A percentile compares a stretch with the other conserved stretches of the same genome.
These are phyloP conservation scores for Centroberyx gerrardi DNA, from an alignment of 2,797 vertebrate genomes.

Conservation along the genomic window DNA sequence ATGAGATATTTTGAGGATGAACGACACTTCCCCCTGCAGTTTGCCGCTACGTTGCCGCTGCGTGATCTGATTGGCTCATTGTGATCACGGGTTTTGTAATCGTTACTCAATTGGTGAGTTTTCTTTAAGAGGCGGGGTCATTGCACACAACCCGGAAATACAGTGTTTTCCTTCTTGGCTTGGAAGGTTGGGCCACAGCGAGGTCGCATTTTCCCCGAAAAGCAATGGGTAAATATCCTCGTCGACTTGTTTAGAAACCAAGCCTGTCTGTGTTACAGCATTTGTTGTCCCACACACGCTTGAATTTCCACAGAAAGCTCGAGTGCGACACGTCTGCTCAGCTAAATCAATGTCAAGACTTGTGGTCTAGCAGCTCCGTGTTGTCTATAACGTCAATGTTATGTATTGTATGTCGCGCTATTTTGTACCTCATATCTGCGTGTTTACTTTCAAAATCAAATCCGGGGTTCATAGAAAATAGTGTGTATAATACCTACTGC, in stretches of 20 bases:
- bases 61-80: conserved; percentile 70
- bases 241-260: background rate
- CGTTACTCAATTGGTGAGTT: conserved; percentile 63
- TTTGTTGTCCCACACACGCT: background rate
- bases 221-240: conserved; percentile 84
- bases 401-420: background rate
- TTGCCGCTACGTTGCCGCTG: conserved; percentile 38
- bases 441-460: conserved; percentile 29
- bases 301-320: background rate
- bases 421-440: background rate
- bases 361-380: background rate
- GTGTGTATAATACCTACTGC: background rate
- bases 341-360: background rate
- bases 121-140: conserved; percentile 56
- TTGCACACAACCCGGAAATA: conserved; percentile 77
- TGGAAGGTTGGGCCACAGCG: background rate
- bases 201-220: conserved; percentile 6
- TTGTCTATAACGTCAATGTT: background rate
- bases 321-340: background rate
- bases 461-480: background rate
- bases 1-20: background rate
- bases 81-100: background rate
- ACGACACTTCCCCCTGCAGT: background rate
- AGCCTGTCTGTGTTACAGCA: background rate
- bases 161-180: conserved; percentile 27